These are phyloP conservation scores for Trichoplusia ni DNA, from an alignment of 1,140 invertebrate genomes.

Conservation along the genomic window DNA sequence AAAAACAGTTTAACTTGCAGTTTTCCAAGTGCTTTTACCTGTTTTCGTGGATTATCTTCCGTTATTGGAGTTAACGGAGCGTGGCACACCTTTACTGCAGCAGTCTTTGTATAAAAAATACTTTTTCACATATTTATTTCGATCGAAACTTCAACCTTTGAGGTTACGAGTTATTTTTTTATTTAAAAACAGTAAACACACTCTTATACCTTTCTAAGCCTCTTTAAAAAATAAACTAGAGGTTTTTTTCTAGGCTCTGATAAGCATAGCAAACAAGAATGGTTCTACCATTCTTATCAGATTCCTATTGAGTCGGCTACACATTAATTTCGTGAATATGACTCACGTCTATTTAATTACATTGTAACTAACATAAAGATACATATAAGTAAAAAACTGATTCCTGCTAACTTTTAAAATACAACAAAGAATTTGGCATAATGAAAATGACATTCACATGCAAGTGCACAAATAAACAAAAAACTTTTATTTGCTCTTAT, in stretches of 20 bases:
- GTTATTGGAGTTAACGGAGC: slow-evolving; percentile 62
- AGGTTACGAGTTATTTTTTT: slow-evolving; percentile 4
- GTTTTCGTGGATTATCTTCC: slow-evolving; percentile 55
- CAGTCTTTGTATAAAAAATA: slow-evolving; percentile 44
- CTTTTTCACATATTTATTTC: slow-evolving; percentile 11
- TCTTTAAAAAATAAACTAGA: not conserved
- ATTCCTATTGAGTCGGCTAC: slow-evolving; percentile 15
- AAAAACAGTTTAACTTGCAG: slow-evolving; percentile 38
- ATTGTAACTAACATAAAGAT: too few species aligned
- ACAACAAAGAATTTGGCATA: too few species aligned
- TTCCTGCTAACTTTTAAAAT: too few species aligned
- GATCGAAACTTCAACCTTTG: not conserved
- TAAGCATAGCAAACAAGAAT: slow-evolving; percentile 15
- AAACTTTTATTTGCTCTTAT: too few species aligned
- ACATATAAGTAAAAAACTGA: too few species aligned
- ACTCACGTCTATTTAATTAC: not conserved
- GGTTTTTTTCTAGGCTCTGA: not conserved
- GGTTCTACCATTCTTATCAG: slow-evolving; percentile 32
- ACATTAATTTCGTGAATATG: not conserved
- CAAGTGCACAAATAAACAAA: too few species aligned
- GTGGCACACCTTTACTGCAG: slow-evolving; percentile 40
- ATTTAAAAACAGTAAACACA: not conserved
- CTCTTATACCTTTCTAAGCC: not conserved
- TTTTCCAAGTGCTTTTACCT: slow-evolving; percentile 59
- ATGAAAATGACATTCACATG: too few species aligned